Evolutionary conservation across 2,113 vertebrate genomes (phyloP).

Genomic region (Festucalex cinctus): DNA sequence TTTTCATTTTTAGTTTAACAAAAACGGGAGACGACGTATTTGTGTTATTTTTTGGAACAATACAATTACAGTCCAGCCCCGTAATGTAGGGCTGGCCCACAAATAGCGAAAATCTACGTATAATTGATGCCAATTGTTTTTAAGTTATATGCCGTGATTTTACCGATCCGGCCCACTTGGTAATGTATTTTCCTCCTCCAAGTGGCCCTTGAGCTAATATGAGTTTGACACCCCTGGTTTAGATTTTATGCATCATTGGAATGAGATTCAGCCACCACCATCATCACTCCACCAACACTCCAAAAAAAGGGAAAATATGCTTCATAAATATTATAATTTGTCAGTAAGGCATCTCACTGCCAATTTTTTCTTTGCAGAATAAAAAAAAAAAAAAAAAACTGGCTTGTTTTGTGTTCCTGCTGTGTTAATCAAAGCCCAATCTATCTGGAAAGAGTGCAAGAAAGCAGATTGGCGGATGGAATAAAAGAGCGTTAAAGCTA

Average conservation of each 20-base stretch:
- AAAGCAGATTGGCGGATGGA: slow-evolving; percentile 10
- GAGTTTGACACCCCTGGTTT: too few species aligned
- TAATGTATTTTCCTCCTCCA: too few species aligned
- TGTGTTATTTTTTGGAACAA: too few species aligned
- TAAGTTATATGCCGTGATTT: too few species aligned
- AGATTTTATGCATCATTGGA: not conserved
- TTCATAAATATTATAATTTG: not conserved
- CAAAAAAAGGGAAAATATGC: not conserved
- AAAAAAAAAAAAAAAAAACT: not conserved
- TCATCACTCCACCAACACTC: not conserved
- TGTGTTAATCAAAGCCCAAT: slow-evolving; percentile 23
- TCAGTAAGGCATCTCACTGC: not conserved
- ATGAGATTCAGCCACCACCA: not conserved
- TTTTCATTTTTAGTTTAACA: too few species aligned
- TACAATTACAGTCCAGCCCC: too few species aligned
- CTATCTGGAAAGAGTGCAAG: slow-evolving; percentile 15
- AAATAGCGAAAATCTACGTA: too few species aligned
- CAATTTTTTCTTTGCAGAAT: not conserved
- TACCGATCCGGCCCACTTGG: too few species aligned
- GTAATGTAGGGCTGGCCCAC: too few species aligned
- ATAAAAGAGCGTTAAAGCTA: slow-evolving; percentile 15
- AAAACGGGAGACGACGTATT: too few species aligned
- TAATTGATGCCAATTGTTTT: too few species aligned
- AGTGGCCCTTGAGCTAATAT: too few species aligned
- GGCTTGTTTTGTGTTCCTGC: not conserved